A percentile compares a stretch with the other conserved stretches of the same genome.
phyloP scores from a whole-genome alignment of 2,888 invertebrate species.

The Oscheius sp. region DNA sequence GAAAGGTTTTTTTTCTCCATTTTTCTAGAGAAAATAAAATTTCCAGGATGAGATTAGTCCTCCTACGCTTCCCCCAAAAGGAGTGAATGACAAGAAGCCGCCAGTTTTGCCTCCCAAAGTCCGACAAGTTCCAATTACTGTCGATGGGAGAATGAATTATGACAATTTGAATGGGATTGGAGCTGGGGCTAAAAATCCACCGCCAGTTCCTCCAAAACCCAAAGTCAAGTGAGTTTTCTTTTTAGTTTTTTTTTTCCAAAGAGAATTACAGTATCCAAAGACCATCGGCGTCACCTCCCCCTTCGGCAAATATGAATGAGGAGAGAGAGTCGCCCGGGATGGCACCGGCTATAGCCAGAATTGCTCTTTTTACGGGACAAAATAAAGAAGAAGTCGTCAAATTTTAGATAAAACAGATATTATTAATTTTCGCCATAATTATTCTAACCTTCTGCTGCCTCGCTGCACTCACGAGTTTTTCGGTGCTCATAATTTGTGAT shows the following conservation, averaged over 20 bases:
- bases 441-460: no score
- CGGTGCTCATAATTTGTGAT: no score
- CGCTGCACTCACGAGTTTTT: no score
- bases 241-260: no score
- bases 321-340: constrained; percentile 19
- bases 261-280: neutral
- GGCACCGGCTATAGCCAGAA: constrained; percentile 29
- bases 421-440: neutral
- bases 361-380: constrained; percentile 34
- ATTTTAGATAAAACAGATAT: no score
- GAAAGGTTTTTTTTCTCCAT: constrained; percentile 15
- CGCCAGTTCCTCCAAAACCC: constrained; percentile 65
- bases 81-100: constrained; percentile 34
- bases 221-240: constrained; percentile 51
- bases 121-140: constrained; percentile 42
- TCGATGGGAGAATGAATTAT: constrained; percentile 45
- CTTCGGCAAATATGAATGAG: constrained; percentile 8
- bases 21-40: neutral
- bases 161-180: constrained; percentile 55
- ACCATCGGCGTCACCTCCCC: constrained; percentile 29
- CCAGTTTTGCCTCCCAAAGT: constrained; percentile 50
- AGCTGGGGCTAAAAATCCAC: constrained; percentile 50
- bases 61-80: constrained; percentile 34
- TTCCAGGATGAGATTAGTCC: constrained; percentile 19
- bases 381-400: constrained; percentile 48